These are phyloP conservation scores for Morpho achilles DNA, from an alignment of 2,888 invertebrate genomes.

Conservation along the genomic window DNA sequence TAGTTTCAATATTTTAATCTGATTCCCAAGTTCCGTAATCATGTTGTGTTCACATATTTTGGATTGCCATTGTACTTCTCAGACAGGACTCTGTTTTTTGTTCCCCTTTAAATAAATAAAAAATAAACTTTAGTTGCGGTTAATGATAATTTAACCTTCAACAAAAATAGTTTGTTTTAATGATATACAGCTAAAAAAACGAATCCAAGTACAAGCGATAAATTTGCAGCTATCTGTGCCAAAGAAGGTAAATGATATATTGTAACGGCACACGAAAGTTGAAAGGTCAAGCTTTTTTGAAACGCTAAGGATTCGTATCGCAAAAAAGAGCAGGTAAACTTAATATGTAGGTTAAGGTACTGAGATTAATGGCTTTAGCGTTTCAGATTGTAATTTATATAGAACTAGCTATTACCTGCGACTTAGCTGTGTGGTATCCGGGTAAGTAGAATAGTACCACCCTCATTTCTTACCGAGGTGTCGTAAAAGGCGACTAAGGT, in stretches of 20 bases:
- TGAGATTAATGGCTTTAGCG: slow-evolving; percentile 11
- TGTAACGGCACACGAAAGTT: slow-evolving; percentile 46
- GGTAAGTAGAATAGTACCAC: too few relatives aligned
- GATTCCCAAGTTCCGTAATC: too few relatives aligned
- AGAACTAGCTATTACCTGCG: too few relatives aligned
- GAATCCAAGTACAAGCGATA: slow-evolving; percentile 15
- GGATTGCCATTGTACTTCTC: too few relatives aligned
- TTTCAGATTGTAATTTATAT: background rate
- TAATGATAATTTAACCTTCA: slow-evolving; percentile 1
- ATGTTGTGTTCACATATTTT: too few relatives aligned
- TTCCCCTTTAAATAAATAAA: too few relatives aligned
- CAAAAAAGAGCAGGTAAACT: slow-evolving; percentile 22
- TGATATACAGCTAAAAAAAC: slow-evolving; percentile 5
- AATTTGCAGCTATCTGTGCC: slow-evolving; percentile 29
- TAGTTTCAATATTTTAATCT: too few relatives aligned
- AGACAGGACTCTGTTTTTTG: too few relatives aligned
- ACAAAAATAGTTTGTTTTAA: slow-evolving; percentile 1
- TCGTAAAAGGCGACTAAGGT: too few relatives aligned
- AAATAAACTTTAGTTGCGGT: too few relatives aligned
- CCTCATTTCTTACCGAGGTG: too few relatives aligned
- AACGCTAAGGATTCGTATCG: slow-evolving; percentile 16
- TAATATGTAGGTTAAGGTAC: slow-evolving; percentile 13
- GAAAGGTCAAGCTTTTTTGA: slow-evolving; percentile 51
- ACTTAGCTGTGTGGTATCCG: too few relatives aligned
- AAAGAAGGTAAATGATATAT: slow-evolving; percentile 46